These are phyloP conservation scores for Ceriagrion tenellum DNA, from an alignment of 2,888 invertebrate species.

Conservation along the genomic window DNA sequence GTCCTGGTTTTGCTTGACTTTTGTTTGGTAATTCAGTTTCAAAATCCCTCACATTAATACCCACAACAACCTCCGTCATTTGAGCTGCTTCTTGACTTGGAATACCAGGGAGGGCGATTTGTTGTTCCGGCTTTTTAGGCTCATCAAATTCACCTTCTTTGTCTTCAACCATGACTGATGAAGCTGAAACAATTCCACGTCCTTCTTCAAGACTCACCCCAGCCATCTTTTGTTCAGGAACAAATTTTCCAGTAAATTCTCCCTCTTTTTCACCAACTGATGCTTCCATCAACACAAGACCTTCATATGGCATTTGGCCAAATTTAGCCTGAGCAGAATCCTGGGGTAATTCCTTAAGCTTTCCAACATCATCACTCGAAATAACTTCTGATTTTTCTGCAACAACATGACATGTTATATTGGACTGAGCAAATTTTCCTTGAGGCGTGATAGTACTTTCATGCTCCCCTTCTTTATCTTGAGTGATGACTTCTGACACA, in stretches of 20 bases:
- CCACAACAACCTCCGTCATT: slow-evolving; percentile 78
- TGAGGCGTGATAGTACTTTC: slow-evolving; percentile 74
- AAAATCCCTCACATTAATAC: slow-evolving; percentile 77
- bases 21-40: slow-evolving; percentile 70
- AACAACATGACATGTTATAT: slow-evolving; percentile 77
- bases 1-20: slow-evolving; percentile 75
- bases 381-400: slow-evolving; percentile 78
- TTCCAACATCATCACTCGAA: slow-evolving; percentile 15
- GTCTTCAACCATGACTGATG: slow-evolving; percentile 79
- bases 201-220: slow-evolving; percentile 73
- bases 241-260: slow-evolving; percentile 41
- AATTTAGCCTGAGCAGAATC: slow-evolving; percentile 43
- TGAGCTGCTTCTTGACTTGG: slow-evolving; percentile 80
- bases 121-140: slow-evolving; percentile 74
- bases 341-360: background rate
- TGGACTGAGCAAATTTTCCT: slow-evolving; percentile 76
- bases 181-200: slow-evolving; percentile 79
- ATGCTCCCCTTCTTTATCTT: slow-evolving; percentile 79
- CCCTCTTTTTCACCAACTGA: slow-evolving; percentile 52
- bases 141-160: slow-evolving; percentile 73
- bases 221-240: slow-evolving; percentile 50
- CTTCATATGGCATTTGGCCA: slow-evolving; percentile 37
- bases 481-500: slow-evolving; percentile 77
- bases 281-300: slow-evolving; percentile 37
- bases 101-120: slow-evolving; percentile 78